Percentiles rank a stretch among this genome's conserved stretches.
phyloP scores from a whole-genome alignment of 2,888 invertebrate genomes.

The Pantelozetes paolii region DNA sequence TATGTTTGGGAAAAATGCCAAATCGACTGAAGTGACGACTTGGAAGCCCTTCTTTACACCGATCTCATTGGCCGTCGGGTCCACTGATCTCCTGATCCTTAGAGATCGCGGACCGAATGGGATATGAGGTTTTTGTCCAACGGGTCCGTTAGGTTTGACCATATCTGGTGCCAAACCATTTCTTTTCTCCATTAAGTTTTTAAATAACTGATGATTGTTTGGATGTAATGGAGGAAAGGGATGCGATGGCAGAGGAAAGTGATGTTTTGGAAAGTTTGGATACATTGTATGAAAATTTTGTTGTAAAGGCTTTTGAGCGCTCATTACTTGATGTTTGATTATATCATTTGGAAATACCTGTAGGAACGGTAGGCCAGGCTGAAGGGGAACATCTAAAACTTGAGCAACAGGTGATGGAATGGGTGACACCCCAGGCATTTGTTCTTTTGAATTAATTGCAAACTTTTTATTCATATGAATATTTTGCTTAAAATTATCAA shows the following conservation, averaged over 20 bases:
- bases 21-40: constrained; percentile 83
- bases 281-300: neutral
- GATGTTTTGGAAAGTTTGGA: neutral
- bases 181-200: constrained; percentile 26
- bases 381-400: constrained; percentile 37
- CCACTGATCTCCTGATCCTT: constrained; percentile 43
- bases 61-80: constrained; percentile 52
- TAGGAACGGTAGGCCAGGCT: constrained; percentile 12
- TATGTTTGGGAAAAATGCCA: constrained; percentile 73
- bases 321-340: neutral
- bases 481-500: neutral
- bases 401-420: constrained; percentile 20
- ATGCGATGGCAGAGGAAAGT: neutral
- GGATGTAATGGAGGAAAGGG: constrained; percentile 37
- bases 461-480: constrained; percentile 15
- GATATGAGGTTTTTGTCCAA: constrained; percentile 32
- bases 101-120: constrained; percentile 46
- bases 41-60: constrained; percentile 85
- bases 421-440: neutral
- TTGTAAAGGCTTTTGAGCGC: neutral
- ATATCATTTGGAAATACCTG: constrained; percentile 11
- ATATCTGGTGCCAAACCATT: constrained; percentile 26
- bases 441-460: neutral
- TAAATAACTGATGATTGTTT: constrained; percentile 34
- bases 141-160: constrained; percentile 39